These are phyloP conservation scores for Mycteria americana DNA, from an alignment of 2,797 vertebrate species.

Conservation along the genomic window DNA sequence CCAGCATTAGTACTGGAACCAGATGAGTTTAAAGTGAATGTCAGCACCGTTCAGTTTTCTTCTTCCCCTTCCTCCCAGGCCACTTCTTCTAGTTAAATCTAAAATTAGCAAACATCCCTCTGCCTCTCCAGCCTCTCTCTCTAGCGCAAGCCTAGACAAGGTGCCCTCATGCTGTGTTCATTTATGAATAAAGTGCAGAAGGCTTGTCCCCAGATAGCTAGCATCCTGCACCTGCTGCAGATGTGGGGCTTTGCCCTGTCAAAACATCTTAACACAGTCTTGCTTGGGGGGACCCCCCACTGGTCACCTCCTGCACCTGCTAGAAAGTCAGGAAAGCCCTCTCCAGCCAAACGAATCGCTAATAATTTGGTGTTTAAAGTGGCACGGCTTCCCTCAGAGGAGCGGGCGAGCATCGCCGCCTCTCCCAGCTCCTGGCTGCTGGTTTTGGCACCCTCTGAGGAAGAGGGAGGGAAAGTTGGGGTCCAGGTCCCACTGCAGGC, in stretches of 20 bases:
- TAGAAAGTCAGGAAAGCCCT: not conserved
- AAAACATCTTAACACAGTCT: not conserved
- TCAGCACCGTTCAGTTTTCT: not conserved
- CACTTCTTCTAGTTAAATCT: not conserved
- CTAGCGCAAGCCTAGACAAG: not conserved
- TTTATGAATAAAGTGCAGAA: not conserved
- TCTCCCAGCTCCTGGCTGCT: not conserved
- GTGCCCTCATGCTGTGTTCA: not conserved
- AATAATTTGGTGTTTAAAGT: not conserved
- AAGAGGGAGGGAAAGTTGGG: not conserved
- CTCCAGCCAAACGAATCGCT: not conserved
- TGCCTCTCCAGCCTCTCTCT: not conserved
- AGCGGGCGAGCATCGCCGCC: fast-evolving
- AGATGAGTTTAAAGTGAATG: not conserved
- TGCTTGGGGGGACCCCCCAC: not conserved
- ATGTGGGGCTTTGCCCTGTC: not conserved
- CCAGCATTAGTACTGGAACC: not conserved
- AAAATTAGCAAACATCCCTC: not conserved
- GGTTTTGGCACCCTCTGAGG: not conserved
- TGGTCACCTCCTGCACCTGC: not conserved
- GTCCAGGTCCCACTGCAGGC: not conserved
- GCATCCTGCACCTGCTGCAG: not conserved
- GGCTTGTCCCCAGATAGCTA: not conserved
- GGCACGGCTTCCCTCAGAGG: not conserved
- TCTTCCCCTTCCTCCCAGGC: not conserved